A percentile compares a stretch with the other conserved stretches of the same genome.
These are phyloP conservation scores for Drosophila mercatorum DNA, from an alignment of 2,888 invertebrate species.

Conservation along the genomic window DNA sequence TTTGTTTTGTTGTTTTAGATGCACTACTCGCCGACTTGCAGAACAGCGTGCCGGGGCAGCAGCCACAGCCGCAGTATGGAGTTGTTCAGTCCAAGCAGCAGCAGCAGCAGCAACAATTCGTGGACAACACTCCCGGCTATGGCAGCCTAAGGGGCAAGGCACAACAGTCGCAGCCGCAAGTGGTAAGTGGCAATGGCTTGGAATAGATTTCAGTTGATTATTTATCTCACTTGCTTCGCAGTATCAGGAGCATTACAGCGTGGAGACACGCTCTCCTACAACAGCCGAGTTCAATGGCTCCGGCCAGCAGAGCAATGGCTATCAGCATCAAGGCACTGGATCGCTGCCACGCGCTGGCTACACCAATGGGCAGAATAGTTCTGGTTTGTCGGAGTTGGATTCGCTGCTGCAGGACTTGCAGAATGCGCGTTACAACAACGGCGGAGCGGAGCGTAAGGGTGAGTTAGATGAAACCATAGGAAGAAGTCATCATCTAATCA, in stretches of 20 bases:
- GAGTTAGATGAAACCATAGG: not conserved
- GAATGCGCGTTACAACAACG: constrained; percentile 88
- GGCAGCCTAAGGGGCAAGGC: constrained; percentile 91
- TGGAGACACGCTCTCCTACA: constrained; percentile 80
- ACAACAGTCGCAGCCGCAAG: constrained; percentile 85
- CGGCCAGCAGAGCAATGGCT: constrained; percentile 72
- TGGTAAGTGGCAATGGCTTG: constrained; percentile 86
- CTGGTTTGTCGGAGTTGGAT: constrained; percentile 95
- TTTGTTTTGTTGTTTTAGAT: constrained; percentile 87
- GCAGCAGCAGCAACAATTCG: constrained; percentile 73
- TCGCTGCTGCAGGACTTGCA: constrained; percentile 96
- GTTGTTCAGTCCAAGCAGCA: constrained; percentile 26
- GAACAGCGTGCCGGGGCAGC: constrained; percentile 93
- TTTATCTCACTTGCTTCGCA: constrained; percentile 29
- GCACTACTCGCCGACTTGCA: constrained; percentile 97
- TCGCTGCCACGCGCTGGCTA: constrained; percentile 72
- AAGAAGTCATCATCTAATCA: not conserved
- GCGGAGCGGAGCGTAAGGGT: constrained; percentile 85
- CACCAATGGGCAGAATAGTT: constrained; percentile 72
- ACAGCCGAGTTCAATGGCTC: constrained; percentile 65
- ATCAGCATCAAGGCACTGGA: constrained; percentile 78
- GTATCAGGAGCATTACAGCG: constrained; percentile 83
- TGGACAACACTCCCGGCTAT: constrained; percentile 86
- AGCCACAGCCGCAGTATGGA: constrained; percentile 52
- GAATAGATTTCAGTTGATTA: not conserved